Evolutionary conservation across 2,888 invertebrate species (phyloP).

Genomic region (Diaphora mendica): DNA sequence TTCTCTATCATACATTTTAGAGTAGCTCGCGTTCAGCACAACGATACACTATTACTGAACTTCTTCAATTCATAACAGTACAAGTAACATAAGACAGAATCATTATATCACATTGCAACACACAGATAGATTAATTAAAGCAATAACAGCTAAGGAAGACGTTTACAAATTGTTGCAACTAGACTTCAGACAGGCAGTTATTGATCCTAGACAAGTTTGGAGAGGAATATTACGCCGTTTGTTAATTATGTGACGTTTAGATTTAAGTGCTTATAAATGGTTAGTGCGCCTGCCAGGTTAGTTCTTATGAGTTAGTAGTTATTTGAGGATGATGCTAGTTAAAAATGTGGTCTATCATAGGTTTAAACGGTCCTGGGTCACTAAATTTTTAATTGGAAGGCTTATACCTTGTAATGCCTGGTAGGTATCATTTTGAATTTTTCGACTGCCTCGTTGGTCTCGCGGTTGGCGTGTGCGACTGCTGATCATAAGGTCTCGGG

Average conservation of each 20-base stretch:
- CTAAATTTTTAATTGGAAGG: no score
- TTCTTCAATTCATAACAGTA: neutral
- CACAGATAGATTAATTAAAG: conserved; percentile 40
- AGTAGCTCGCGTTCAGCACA: neutral
- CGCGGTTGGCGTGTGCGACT: no score
- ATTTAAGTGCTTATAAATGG: neutral
- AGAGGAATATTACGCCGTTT: conserved; percentile 1
- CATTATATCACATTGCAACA: conserved; percentile 17
- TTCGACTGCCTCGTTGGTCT: no score
- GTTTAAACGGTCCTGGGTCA: no score
- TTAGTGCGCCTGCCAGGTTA: neutral
- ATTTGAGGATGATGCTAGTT: neutral
- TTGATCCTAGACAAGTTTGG: conserved; percentile 13
- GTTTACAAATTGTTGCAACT: conserved; percentile 45
- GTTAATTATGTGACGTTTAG: neutral
- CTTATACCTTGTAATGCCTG: no score
- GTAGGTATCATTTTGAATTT: no score
- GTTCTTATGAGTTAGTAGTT: neutral
- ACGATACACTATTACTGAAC: neutral
- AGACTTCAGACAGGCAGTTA: conserved; percentile 21
- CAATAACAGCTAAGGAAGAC: conserved; percentile 38
- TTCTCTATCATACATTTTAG: neutral
- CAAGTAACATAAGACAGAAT: neutral
- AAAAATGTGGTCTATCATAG: neutral
- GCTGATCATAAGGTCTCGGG: no score